phyloP scores from a whole-genome alignment of 2,888 invertebrate species.

The Rhamphomyia laevipes region DNA sequence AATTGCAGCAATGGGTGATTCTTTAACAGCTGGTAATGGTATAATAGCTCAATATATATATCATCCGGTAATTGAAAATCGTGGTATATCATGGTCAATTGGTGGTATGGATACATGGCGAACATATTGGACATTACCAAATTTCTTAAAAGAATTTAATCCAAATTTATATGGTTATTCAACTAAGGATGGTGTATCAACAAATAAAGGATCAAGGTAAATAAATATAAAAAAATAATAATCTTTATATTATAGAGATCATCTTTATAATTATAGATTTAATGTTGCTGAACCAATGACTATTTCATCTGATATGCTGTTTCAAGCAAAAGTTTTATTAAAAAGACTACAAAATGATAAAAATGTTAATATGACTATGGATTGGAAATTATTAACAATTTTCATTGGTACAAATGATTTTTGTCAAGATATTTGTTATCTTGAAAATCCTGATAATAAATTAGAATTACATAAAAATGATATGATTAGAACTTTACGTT shows the following conservation, averaged over 20 bases:
- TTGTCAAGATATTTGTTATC: constrained; percentile 44
- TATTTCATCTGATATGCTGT: constrained; percentile 27
- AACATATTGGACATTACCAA: constrained; percentile 42
- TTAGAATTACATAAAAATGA: constrained; percentile 39
- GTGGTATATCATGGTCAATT: constrained; percentile 40
- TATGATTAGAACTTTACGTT: constrained; percentile 39
- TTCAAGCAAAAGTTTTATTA: constrained; percentile 23
- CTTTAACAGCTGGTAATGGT: constrained; percentile 18
- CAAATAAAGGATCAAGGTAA: constrained; percentile 20
- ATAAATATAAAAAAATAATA: too few species aligned
- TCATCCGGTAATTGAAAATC: constrained; percentile 36
- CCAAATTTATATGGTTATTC: constrained; percentile 47
- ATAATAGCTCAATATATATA: too few species aligned
- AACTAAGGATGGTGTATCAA: constrained; percentile 22
- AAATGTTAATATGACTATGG: constrained; percentile 39
- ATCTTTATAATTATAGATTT: constrained; percentile 18
- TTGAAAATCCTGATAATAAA: constrained; percentile 28
- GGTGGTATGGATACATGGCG: constrained; percentile 44
- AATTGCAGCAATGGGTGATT: constrained; percentile 38
- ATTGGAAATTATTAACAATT: constrained; percentile 50
- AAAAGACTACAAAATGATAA: constrained; percentile 25
- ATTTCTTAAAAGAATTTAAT: constrained; percentile 51
- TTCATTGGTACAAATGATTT: constrained; percentile 50
- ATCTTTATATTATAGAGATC: too few species aligned
- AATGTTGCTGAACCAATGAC: constrained; percentile 33